Percentiles rank a stretch among this genome's conserved stretches.
These are phyloP conservation scores for Panthera leo DNA, from an alignment of 2,113 vertebrate genomes.

Conservation along the genomic window DNA sequence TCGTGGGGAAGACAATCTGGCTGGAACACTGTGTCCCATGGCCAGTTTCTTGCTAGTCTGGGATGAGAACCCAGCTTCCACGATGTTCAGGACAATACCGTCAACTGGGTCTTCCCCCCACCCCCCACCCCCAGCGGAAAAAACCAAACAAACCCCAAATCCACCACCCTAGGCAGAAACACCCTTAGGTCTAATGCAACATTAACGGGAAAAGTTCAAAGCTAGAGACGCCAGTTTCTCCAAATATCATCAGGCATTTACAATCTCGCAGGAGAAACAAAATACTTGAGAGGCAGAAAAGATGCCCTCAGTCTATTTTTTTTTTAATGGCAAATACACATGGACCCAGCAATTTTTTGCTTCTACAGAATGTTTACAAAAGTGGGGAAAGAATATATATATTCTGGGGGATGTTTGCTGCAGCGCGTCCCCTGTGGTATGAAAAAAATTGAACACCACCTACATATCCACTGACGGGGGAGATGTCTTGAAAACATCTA, in stretches of 20 bases:
- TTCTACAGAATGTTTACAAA: slow-evolving; percentile 3
- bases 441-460: slow-evolving; percentile 26
- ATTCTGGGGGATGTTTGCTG: background rate
- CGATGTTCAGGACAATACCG: accelerated
- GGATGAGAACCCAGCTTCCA: background rate
- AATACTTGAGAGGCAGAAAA: background rate
- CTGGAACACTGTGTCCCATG: accelerated
- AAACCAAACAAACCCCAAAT: too few species aligned
- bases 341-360: background rate
- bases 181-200: background rate
- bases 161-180: accelerated
- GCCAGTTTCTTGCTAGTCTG: background rate
- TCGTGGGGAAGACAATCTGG: accelerated
- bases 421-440: background rate
- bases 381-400: background rate
- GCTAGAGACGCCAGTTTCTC: background rate
- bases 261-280: background rate
- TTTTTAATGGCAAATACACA: background rate
- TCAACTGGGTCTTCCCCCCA: background rate
- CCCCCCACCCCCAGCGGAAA: too few species aligned
- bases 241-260: background rate
- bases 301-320: background rate
- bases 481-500: background rate
- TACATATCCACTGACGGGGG: background rate
- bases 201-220: background rate